Percentiles rank a stretch among this genome's conserved stretches.
Conservation (phyloP, 2,888 invertebrate species). For the Ochropleura leucogaster region DNA sequence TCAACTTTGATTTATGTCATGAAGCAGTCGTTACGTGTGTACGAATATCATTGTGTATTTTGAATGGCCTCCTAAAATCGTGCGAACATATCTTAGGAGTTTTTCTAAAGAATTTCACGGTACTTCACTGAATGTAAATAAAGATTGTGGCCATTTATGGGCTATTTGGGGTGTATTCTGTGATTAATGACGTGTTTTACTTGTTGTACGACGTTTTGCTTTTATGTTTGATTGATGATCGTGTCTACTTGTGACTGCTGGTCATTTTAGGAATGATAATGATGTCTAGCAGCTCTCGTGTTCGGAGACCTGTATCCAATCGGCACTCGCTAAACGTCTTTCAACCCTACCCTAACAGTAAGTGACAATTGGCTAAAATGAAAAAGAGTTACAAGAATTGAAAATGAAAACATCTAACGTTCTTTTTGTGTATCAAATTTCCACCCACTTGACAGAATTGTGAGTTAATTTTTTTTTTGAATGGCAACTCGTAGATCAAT, state of each 20-base stretch:
- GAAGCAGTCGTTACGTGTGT: conserved; percentile 72
- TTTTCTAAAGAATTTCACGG: conserved; percentile 80
- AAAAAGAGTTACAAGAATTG: neutral
- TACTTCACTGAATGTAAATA: conserved; percentile 74
- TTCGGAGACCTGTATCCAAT: neutral
- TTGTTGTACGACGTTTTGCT: conserved; percentile 67
- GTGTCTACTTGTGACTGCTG: conserved; percentile 38
- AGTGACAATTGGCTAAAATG: neutral
- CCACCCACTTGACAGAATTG: neutral
- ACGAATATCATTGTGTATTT: conserved; percentile 63
- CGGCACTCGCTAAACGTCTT: neutral
- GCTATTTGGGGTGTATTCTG: conserved; percentile 78
- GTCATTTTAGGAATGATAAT: neutral
- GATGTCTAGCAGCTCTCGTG: neutral
- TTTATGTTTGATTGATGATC: conserved; percentile 74
- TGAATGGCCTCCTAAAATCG: conserved; percentile 72
- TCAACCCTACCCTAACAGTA: neutral
- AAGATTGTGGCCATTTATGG: conserved; percentile 88
- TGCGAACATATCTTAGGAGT: conserved; percentile 77
- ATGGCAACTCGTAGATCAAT: too few relatives aligned
- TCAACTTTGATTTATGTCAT: conserved; percentile 86
- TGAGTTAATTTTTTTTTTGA: too few relatives aligned
- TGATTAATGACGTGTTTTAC: conserved; percentile 84
- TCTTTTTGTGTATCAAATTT: neutral
- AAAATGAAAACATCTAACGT: neutral